Base-by-base conservation (phyloP, 2,888 invertebrate species). In the Metallyticus violacea region DNA sequence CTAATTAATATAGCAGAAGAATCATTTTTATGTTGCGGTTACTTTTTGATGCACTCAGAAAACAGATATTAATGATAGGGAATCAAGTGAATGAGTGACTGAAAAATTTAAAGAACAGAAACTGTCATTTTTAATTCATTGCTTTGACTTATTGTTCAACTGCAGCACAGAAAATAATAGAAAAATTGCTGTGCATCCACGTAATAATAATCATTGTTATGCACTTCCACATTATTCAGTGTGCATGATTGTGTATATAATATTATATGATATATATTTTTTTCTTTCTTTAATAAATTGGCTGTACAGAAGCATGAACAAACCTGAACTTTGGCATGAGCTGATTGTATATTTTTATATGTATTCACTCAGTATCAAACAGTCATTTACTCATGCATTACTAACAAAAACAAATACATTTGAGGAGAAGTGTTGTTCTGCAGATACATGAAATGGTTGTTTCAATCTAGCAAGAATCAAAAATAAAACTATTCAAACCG, bases 161-260 rank as follows among this genome's bases (percentile, higher is more conserved):
- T 62, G 15, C 40, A 62, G 40, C 40, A 62, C 81, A n/a, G 86
- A 77, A 82, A 40, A 86, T 15, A 81, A 40, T 40, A 79, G 77
- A 82, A 81, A 78, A 26, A 29, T 77, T 81, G 85, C 85, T 86
- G 77, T 81, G 81, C 85, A 86, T 81, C 29, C 81, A 77, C 81
- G 85, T 86, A 86, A 85, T 86, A 86, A 85, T 81, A 86, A 85
- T 80, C 30, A 79, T 81, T 81, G 40, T 81, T 81, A 40, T 80
- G 85, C 81, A 81, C 77, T 77, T 77, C 28, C n/a, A 82, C 82
- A 82, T 82, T 62, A 77, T 86, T 81, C 77, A 77, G 77, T 28
- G 25, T 86, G 81, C 81, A 86, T 81, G 77, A 25, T 77, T 81
- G 76, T 85, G 76, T 80, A 77, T 81, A 77, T 85, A 62, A 80